phyloP scores from a whole-genome alignment of 2,888 invertebrate species.

The Gasteruption jaculator region DNA sequence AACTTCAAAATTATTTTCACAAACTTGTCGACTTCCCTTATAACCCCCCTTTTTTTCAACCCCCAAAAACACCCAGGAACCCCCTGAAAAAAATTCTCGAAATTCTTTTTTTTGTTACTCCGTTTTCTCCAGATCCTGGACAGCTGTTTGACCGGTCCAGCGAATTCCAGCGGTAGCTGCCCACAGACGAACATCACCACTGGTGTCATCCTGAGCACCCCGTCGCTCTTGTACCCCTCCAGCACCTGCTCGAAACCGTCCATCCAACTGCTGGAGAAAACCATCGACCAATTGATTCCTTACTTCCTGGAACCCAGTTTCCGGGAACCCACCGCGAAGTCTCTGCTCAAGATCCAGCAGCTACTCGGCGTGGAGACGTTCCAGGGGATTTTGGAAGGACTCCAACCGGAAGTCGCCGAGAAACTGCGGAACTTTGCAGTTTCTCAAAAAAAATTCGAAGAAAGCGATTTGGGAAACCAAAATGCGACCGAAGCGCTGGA shows the following conservation, averaged over 20 bases:
- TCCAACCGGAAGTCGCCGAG: conserved; percentile 49
- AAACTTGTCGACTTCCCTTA: too few relatives aligned
- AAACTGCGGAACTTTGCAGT: conserved; percentile 57
- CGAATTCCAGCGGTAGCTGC: conserved; percentile 40
- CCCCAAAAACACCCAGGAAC: too few relatives aligned
- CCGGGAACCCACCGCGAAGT: conserved; percentile 65
- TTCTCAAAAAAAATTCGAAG: conserved; percentile 40
- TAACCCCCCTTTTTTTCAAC: not conserved
- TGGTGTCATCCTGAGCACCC: conserved; percentile 49
- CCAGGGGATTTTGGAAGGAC: too few relatives aligned
- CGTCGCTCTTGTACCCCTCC: conserved; percentile 47
- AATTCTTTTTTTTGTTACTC: not conserved
- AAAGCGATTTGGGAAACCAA: conserved; percentile 12
- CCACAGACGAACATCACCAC: conserved; percentile 47
- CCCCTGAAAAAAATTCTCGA: not conserved
- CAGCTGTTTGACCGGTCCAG: conserved; percentile 34
- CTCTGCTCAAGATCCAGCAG: conserved; percentile 67
- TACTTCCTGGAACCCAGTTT: conserved; percentile 53
- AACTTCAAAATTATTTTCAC: too few relatives aligned
- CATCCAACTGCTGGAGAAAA: conserved; percentile 31
- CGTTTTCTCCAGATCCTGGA: conserved; percentile 32
- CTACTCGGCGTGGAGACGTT: conserved; percentile 66
- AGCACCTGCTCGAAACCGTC: conserved; percentile 33
- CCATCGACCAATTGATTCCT: conserved; percentile 48
- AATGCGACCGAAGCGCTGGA: conserved; percentile 20